These are phyloP conservation scores for Junonia oenone DNA, from an alignment of 2,888 invertebrate species.

Conservation along the genomic window DNA sequence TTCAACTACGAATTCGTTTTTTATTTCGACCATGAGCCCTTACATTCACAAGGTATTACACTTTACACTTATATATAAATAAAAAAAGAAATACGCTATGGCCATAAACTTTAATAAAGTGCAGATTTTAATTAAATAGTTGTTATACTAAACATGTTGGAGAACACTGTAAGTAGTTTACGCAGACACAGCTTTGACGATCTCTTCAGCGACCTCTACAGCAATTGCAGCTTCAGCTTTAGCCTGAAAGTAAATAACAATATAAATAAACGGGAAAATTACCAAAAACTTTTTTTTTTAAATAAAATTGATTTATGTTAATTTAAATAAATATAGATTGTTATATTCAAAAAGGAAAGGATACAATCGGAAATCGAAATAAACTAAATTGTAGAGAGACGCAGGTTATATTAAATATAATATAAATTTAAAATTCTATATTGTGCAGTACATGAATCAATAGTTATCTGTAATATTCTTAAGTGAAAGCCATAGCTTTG, in stretches of 20 bases:
- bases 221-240: slow-evolving; percentile 95
- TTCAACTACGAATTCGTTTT: slow-evolving; percentile 59
- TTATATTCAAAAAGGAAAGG: too few species aligned
- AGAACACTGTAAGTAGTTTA: slow-evolving; percentile 36
- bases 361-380: too few species aligned
- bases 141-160: slow-evolving; percentile 45
- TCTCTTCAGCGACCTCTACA: slow-evolving; percentile 95
- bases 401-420: too few species aligned
- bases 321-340: too few species aligned
- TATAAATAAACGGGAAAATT: neutral
- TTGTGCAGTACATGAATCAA: too few species aligned
- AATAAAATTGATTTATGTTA: too few species aligned
- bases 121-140: slow-evolving; percentile 44
- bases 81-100: slow-evolving; percentile 39
- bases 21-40: slow-evolving; percentile 39
- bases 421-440: too few species aligned
- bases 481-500: too few species aligned
- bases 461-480: too few species aligned
- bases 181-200: slow-evolving; percentile 88
- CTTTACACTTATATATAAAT: slow-evolving; percentile 10
- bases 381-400: too few species aligned
- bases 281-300: too few species aligned
- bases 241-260: slow-evolving; percentile 64
- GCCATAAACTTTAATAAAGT: slow-evolving; percentile 54
- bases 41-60: neutral